Conservation (phyloP, 1,140 invertebrate genomes). For the Cylas formicarius region DNA sequence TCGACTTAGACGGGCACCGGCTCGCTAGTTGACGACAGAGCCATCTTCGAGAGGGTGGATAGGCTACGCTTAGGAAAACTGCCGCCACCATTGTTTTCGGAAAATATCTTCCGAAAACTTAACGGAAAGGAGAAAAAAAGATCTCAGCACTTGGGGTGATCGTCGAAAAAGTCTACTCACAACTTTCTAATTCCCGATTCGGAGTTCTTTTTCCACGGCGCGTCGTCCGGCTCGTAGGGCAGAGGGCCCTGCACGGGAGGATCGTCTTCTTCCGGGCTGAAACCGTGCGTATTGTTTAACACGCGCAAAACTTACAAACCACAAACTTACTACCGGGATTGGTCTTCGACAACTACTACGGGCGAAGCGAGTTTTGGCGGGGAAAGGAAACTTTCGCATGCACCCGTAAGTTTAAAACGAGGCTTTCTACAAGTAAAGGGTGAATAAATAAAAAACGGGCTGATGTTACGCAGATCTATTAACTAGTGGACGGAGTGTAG, state of each 20-base stretch:
- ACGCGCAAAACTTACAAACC: not conserved
- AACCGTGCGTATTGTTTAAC: slow-evolving; percentile 17
- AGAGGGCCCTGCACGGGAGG: slow-evolving; percentile 91
- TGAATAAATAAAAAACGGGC: no score
- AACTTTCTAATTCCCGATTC: slow-evolving; percentile 89
- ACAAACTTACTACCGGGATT: slow-evolving; percentile 16
- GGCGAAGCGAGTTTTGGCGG: slow-evolving; percentile 7
- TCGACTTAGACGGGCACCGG: slow-evolving; percentile 35
- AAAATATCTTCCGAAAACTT: slow-evolving; percentile 67
- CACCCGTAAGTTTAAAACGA: slow-evolving; percentile 4
- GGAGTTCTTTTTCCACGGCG: slow-evolving; percentile 74
- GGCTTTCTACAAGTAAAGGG: no score
- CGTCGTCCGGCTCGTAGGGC: slow-evolving; percentile 92
- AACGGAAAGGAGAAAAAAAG: slow-evolving; percentile 27
- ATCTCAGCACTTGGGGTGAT: no score
- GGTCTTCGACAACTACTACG: slow-evolving; percentile 14
- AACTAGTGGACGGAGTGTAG: no score
- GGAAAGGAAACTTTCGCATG: slow-evolving; percentile 10
- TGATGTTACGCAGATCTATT: no score
- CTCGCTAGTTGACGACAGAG: slow-evolving; percentile 50
- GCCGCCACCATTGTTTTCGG: slow-evolving; percentile 52
- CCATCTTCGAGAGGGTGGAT: slow-evolving; percentile 64
- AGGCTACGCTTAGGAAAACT: slow-evolving; percentile 62
- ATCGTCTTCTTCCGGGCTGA: slow-evolving; percentile 60
- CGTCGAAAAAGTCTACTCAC: slow-evolving; percentile 56